phyloP scores from a whole-genome alignment of 1,140 invertebrate species.

The Homarus americanus region DNA sequence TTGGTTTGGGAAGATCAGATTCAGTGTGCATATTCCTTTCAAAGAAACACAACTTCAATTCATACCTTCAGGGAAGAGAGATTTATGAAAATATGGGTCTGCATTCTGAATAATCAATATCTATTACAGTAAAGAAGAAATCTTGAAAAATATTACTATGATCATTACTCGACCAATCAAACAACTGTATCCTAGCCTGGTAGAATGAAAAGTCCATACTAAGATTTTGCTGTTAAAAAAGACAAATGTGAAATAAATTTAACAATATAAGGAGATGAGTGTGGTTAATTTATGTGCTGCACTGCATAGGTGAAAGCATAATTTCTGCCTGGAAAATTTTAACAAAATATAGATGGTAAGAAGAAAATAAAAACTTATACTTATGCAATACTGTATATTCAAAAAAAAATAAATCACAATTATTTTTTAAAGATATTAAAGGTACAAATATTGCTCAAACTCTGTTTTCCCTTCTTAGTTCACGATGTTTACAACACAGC shows the following conservation, averaged over 20 bases:
- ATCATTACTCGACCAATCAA: neutral
- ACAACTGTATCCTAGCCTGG: neutral
- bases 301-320: neutral
- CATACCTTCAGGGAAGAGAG: neutral
- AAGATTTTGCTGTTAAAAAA: neutral
- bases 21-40: neutral
- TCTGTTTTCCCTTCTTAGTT: neutral
- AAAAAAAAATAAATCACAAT: neutral
- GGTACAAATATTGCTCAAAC: neutral
- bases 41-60: neutral
- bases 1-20: neutral
- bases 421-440: too few species aligned
- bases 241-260: neutral
- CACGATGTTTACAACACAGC: neutral
- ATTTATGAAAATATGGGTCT: constrained; percentile 1
- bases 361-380: neutral
- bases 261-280: neutral
- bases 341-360: neutral
- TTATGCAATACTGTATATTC: neutral
- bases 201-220: neutral
- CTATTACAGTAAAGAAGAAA: neutral
- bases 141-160: constrained; percentile 4
- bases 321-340: neutral
- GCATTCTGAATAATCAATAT: constrained; percentile 4
- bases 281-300: neutral